Base-by-base conservation (phyloP, 2,797 vertebrate species). In the Acrossocheilus fasciatus region DNA sequence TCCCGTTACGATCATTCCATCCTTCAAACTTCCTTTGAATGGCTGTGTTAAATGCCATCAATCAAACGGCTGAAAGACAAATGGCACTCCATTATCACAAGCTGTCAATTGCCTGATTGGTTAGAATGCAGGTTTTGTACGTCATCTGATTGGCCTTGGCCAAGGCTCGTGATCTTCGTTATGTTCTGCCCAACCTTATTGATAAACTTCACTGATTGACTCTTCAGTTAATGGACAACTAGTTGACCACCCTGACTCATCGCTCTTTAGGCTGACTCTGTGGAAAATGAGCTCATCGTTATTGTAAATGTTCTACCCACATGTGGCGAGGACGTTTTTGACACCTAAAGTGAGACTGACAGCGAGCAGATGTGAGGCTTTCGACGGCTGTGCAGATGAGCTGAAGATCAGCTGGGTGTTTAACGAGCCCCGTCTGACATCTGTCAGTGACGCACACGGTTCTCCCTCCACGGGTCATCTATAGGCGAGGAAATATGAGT, bases 271-370 rank as follows among this genome's bases (percentile, higher is more conserved):
- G 36, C 81, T 88, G 30, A 73, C 86, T 85, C 82, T 88, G 84
- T 85, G 85, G 82, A 89, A 90, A 86, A 88, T 89, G 68, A 90
- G 84, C 84, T 91, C 87, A 89, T 50, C 11, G 78, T 87, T 87
- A 76, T 85, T 75, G 86, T 82, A 39, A 75, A 87, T 78, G 45
- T 87, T 84, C 69, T 80, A 75, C 83, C 57, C 81, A 73, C 85
- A 81, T 80, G 68, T 83, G 86, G 79, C 80, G 15, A 6, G 59
- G 52, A 59, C 47, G 80, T 85, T 64, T 26, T 74, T 80, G 86
- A 89, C 77, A 82, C 82, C 70, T 86, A 70, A 39, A 66, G 23
- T 45, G 74, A 54, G 47, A 77, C 68, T 84, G 87, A 90, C 79
- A 20, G 69, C 20, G 17, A 87, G 81, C 86, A 89, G 80, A 74